Evolutionary conservation across 2,113 vertebrate genomes (phyloP).

Genomic region (Dendrocopos noguchii): DNA sequence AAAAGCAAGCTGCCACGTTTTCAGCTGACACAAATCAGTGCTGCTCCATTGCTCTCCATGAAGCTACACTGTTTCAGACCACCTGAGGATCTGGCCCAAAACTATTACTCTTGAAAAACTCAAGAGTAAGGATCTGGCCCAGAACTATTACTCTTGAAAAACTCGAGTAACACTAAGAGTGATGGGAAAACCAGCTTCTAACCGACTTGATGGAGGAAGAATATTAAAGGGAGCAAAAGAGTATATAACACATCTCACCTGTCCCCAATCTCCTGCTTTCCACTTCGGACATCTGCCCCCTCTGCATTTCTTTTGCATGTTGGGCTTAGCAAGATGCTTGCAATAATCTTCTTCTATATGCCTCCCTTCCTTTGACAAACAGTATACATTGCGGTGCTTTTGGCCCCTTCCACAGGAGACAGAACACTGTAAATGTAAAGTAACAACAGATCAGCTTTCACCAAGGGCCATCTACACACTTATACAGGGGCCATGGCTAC

Average conservation of each 20-base stretch:
- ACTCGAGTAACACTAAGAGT: neutral
- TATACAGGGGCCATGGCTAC: neutral
- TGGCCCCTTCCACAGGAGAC: slow-evolving; percentile 91
- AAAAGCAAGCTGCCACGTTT: neutral
- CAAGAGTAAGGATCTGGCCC: neutral
- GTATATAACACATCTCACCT: slow-evolving; percentile 81
- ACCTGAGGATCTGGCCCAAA: neutral
- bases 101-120: neutral
- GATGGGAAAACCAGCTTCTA: neutral
- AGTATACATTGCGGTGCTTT: slow-evolving; percentile 89
- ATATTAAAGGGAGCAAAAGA: slow-evolving; percentile 4
- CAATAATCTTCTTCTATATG: slow-evolving; percentile 87
- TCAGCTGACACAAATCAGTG: neutral
- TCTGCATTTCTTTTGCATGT: slow-evolving; percentile 88
- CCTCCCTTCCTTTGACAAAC: slow-evolving; percentile 86
- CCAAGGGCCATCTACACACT: neutral
- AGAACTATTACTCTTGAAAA: neutral
- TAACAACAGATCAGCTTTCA: slow-evolving; percentile 73
- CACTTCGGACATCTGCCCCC: slow-evolving; percentile 91
- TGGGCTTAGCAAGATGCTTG: slow-evolving; percentile 85
- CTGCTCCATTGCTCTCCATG: neutral
- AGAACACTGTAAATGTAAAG: slow-evolving; percentile 90
- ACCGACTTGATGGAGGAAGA: neutral
- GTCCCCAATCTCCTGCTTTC: slow-evolving; percentile 91
- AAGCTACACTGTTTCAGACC: neutral